A percentile compares a stretch with the other conserved stretches of the same genome.
Conservation (phyloP, 2,113 vertebrate species). For the Pluvianellus socialis region DNA sequence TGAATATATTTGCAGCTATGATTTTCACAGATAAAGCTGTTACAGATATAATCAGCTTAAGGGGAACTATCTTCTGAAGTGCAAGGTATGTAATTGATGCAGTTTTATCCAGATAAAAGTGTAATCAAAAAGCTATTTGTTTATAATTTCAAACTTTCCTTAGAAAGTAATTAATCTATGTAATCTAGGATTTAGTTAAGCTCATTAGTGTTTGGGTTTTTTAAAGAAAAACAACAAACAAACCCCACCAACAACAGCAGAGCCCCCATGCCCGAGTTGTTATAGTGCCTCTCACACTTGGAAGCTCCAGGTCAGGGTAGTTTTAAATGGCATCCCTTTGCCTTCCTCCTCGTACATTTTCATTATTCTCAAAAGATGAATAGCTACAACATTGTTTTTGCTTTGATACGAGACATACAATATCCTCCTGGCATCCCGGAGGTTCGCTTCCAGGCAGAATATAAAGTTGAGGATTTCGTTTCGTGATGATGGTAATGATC, state of each 20-base stretch:
- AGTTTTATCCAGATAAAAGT: background rate
- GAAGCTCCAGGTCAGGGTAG: background rate
- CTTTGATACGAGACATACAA: background rate
- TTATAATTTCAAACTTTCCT: background rate
- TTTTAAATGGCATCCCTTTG: constrained; percentile 15
- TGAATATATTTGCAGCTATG: constrained; percentile 4
- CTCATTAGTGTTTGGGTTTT: background rate
- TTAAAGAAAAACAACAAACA: background rate
- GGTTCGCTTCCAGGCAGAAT: background rate
- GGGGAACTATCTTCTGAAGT: constrained; percentile 19
- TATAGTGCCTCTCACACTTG: background rate
- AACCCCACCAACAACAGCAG: background rate
- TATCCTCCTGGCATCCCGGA: background rate
- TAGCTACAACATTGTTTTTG: background rate
- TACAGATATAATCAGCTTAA: constrained; percentile 27
- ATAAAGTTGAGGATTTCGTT: background rate
- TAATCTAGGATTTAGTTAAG: background rate
- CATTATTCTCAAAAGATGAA: background rate
- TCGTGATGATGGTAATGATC: background rate
- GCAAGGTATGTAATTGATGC: background rate
- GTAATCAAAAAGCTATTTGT: background rate
- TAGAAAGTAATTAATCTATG: background rate
- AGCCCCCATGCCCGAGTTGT: background rate
- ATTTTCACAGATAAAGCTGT: constrained; percentile 43
- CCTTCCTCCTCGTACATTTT: background rate